A percentile compares a stretch with the other conserved stretches of the same genome.
phyloP scores from a whole-genome alignment of 2,113 vertebrate species.

The Silurus asotus region DNA sequence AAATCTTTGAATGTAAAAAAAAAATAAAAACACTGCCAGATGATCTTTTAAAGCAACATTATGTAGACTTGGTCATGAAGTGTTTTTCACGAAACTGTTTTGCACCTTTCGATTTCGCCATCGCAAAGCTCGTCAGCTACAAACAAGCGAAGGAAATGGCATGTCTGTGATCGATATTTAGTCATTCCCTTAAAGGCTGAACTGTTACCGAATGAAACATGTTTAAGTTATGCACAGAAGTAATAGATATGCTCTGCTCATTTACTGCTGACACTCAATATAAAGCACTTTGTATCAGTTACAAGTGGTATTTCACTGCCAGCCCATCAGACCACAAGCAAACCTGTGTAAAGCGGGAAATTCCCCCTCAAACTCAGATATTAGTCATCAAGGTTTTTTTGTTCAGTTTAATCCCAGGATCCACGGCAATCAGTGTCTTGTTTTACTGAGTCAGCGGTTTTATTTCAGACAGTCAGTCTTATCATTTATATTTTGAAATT shows the following conservation, averaged over 20 bases:
- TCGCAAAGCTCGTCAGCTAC: neutral
- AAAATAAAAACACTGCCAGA: neutral
- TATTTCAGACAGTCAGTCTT: neutral
- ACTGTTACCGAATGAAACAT: neutral
- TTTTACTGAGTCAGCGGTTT: neutral
- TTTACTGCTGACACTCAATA: neutral
- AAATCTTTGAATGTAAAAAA: no score
- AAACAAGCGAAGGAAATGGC: neutral
- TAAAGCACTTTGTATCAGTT: neutral
- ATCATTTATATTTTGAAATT: no score
- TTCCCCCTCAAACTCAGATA: neutral
- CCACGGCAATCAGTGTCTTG: neutral
- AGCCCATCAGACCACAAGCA: neutral
- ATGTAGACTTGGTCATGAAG: neutral
- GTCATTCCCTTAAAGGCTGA: neutral
- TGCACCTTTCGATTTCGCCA: neutral
- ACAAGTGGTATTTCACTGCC: neutral
- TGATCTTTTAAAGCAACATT: neutral
- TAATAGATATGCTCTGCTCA: neutral
- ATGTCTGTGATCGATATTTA: neutral
- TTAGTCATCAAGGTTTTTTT: neutral
- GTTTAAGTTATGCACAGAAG: neutral
- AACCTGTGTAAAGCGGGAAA: neutral
- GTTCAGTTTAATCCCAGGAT: neutral
- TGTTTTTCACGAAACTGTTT: neutral